These are phyloP conservation scores for Loris lydekkerianus DNA, from an alignment of 2,797 vertebrate species.

Conservation along the genomic window DNA sequence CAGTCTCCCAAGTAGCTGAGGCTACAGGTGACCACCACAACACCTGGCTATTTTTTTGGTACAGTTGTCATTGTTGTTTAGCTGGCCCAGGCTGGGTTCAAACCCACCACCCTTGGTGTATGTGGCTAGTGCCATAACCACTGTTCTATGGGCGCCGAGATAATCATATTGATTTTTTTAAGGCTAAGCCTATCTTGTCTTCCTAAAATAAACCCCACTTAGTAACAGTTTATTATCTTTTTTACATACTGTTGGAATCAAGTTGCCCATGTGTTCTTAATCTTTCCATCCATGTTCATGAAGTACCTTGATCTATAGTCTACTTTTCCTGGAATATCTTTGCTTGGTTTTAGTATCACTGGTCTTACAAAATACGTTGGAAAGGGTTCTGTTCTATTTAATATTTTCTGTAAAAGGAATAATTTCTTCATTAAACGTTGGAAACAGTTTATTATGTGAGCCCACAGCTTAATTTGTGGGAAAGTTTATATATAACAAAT, in stretches of 20 bases:
- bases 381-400: not conserved
- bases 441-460: not conserved
- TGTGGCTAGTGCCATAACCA: too few species aligned
- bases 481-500: not conserved
- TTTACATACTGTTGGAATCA: not conserved
- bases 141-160: too few species aligned
- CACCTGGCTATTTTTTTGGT: too few species aligned
- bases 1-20: too few species aligned
- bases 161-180: not conserved
- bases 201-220: not conserved
- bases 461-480: not conserved
- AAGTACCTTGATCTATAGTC: not conserved
- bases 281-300: not conserved
- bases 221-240: not conserved
- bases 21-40: too few species aligned
- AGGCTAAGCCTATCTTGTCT: not conserved
- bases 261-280: not conserved
- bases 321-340: not conserved
- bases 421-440: not conserved
- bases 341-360: not conserved
- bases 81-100: too few species aligned
- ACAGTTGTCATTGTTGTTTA: too few species aligned
- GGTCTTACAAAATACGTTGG: not conserved
- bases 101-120: too few species aligned
- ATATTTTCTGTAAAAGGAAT: not conserved